These are phyloP conservation scores for Leptinotarsa lineolata DNA, from an alignment of 1,140 invertebrate species.

Conservation along the genomic window DNA sequence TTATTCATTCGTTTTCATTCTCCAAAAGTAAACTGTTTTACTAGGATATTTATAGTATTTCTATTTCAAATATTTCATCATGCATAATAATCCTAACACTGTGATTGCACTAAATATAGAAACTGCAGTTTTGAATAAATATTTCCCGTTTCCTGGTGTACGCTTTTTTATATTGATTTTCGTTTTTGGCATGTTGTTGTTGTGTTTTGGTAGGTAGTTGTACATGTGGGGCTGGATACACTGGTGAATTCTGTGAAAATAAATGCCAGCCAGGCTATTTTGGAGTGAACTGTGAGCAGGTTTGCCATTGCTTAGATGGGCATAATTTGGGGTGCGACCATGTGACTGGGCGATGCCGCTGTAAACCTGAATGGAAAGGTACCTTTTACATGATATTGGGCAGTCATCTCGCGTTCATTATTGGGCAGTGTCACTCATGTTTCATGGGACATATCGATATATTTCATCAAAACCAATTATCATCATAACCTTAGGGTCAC, in stretches of 20 bases:
- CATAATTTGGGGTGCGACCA: constrained; percentile 78
- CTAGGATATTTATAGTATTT: too few relatives aligned
- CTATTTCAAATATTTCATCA: too few relatives aligned
- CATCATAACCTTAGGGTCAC: too few relatives aligned
- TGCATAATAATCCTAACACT: too few relatives aligned
- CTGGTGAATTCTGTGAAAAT: constrained; percentile 76
- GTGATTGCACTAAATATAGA: too few relatives aligned
- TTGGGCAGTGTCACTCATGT: too few relatives aligned
- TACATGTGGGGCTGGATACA: constrained; percentile 84
- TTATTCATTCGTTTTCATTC: too few relatives aligned
- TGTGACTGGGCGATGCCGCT: constrained; percentile 80
- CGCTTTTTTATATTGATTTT: constrained; percentile 22
- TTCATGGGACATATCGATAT: too few relatives aligned
- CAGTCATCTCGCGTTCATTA: too few relatives aligned
- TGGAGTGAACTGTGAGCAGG: constrained; percentile 72
- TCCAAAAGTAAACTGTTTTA: too few relatives aligned
- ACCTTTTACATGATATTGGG: constrained; percentile 35
- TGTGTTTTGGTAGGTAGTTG: constrained; percentile 71
- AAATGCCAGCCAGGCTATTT: constrained; percentile 71
- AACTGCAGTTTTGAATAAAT: too few relatives aligned
- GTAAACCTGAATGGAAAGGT: constrained; percentile 81
- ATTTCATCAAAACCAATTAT: too few relatives aligned
- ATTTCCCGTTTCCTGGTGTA: constrained; percentile 18
- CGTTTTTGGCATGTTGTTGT: constrained; percentile 45
- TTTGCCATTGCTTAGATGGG: constrained; percentile 73